Percentiles rank a stretch among this genome's conserved stretches.
Evolutionary conservation across 2,888 invertebrate species (phyloP).

Genomic region (Agrilus mali): DNA sequence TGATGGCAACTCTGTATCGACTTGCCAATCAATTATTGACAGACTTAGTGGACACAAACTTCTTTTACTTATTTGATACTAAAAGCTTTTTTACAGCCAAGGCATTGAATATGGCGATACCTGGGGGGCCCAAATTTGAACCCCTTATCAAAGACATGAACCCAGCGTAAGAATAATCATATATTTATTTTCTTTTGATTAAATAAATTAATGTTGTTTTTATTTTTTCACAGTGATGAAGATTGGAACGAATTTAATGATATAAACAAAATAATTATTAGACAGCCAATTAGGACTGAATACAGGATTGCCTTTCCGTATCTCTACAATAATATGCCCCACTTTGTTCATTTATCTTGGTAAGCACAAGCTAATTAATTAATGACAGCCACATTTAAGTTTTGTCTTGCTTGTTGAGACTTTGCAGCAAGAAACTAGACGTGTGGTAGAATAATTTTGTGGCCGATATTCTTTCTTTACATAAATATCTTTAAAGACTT

Average conservation of each 20-base stretch:
- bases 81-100: slow-evolving; percentile 99
- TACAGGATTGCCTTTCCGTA: slow-evolving; percentile 99
- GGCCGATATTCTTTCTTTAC: slow-evolving; percentile 39
- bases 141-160: slow-evolving; percentile 97
- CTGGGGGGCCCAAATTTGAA: slow-evolving; percentile 99
- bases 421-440: slow-evolving; percentile 35
- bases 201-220: too few species aligned
- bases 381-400: slow-evolving; percentile 2
- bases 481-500: slow-evolving; percentile 34
- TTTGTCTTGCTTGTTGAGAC: slow-evolving; percentile 1
- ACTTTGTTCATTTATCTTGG: slow-evolving; percentile 97
- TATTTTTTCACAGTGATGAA: slow-evolving; percentile 60
- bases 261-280: slow-evolving; percentile 98
- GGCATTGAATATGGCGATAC: slow-evolving; percentile 98
- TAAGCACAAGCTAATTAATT: slow-evolving; percentile 40
- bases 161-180: slow-evolving; percentile 54
- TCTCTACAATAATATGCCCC: slow-evolving; percentile 96
- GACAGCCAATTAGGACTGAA: slow-evolving; percentile 96
- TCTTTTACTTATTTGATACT: slow-evolving; percentile 97
- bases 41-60: slow-evolving; percentile 96
- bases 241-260: slow-evolving; percentile 99
- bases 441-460: slow-evolving; percentile 38
- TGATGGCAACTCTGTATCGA: slow-evolving; percentile 95
- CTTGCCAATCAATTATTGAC: slow-evolving; percentile 95
- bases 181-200: slow-evolving; percentile 8